These are phyloP conservation scores for Spilarctia lutea DNA, from an alignment of 2,888 invertebrate species.

Conservation along the genomic window DNA sequence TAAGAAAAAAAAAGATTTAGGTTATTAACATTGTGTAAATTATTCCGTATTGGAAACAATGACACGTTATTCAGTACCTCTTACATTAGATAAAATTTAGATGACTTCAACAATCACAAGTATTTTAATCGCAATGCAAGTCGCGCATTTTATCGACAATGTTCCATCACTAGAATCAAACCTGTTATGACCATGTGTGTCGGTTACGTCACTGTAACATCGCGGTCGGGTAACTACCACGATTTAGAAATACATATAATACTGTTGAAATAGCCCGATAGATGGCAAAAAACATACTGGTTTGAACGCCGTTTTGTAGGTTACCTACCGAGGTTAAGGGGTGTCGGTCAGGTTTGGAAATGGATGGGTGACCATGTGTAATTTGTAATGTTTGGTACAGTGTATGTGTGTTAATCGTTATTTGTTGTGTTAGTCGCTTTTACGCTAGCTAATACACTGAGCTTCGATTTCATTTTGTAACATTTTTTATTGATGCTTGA, in stretches of 20 bases:
- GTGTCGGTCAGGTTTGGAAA: not conserved
- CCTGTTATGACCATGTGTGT: constrained; percentile 64
- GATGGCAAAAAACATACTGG: constrained; percentile 6
- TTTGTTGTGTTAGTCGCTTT: not conserved
- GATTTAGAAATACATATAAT: constrained; percentile 39
- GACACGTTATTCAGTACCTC: too few relatives aligned
- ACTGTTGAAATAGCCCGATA: constrained; percentile 12
- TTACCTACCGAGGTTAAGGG: constrained; percentile 12
- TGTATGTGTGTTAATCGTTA: not conserved
- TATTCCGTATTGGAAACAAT: too few relatives aligned
- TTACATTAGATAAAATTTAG: too few relatives aligned
- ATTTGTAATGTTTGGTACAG: not conserved
- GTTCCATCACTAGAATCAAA: constrained; percentile 48
- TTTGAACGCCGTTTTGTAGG: constrained; percentile 3
- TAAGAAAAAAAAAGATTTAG: too few relatives aligned
- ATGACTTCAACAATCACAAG: too few relatives aligned
- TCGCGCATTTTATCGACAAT: constrained; percentile 13
- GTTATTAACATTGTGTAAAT: too few relatives aligned
- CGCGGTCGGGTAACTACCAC: constrained; percentile 37
- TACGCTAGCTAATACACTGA: too few relatives aligned
- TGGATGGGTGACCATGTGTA: not conserved
- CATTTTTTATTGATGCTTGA: too few relatives aligned
- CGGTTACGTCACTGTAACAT: constrained; percentile 61
- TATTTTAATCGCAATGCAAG: not conserved
- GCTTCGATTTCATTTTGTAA: too few relatives aligned